Percentiles rank a stretch among this genome's conserved stretches.
Evolutionary conservation across 2,797 vertebrate genomes (phyloP).

Genomic region (Pelodytes ibericus): DNA sequence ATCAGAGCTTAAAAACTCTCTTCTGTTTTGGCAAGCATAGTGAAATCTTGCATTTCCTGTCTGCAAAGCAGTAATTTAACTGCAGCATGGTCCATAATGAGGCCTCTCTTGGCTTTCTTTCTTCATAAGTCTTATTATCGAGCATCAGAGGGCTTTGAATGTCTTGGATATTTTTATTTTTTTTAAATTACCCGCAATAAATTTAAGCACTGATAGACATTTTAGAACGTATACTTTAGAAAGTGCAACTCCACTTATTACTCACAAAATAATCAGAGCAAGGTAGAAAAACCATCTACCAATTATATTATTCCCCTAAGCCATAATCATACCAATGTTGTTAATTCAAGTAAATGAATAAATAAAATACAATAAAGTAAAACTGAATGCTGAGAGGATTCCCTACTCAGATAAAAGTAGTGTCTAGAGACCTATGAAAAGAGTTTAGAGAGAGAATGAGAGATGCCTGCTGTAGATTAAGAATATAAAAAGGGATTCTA

Average conservation of each 20-base stretch:
- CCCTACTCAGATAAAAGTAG: neutral
- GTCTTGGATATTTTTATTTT: slow-evolving; percentile 16
- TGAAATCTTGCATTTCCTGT: slow-evolving; percentile 40
- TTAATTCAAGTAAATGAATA: neutral
- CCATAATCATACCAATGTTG: neutral
- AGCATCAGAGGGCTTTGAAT: slow-evolving; percentile 10
- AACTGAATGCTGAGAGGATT: neutral
- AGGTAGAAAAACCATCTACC: neutral
- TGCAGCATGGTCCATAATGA: slow-evolving; percentile 57
- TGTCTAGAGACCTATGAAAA: neutral
- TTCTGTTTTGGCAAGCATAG: slow-evolving; percentile 10
- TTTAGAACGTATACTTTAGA: neutral
- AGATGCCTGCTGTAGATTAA: neutral
- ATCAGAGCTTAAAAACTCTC: slow-evolving; percentile 20
- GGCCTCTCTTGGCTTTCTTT: slow-evolving; percentile 56
- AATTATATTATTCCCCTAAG: neutral
- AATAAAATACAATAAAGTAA: slow-evolving; percentile 3
- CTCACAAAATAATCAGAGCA: neutral
- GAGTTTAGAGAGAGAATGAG: neutral
- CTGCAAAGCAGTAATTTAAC: slow-evolving; percentile 56
- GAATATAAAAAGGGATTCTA: neutral
- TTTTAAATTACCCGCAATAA: slow-evolving; percentile 7
- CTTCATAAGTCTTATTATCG: slow-evolving; percentile 49
- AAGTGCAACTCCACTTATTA: neutral
- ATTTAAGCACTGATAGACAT: neutral